Evolutionary conservation across 2,888 invertebrate genomes (phyloP), one percentile per base, ranked within the genome.

Genomic region (Pelosia muscerda): DNA sequence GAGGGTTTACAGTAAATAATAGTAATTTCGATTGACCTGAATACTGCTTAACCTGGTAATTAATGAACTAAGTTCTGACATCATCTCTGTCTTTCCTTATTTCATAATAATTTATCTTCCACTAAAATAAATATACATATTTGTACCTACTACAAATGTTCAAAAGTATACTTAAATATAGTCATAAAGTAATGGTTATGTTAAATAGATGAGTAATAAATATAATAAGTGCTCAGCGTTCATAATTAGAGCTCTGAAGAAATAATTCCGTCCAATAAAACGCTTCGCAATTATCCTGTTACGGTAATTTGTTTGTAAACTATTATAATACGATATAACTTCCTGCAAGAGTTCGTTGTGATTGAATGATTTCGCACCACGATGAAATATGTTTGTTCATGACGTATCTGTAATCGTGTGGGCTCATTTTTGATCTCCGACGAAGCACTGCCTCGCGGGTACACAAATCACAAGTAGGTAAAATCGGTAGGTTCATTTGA

Each of bases 281-380:
- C 38, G 23, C 23, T 22, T 55, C 34, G 19, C 63, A 63, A 63
- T 38, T 63, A 63, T 55, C 55, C 62, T 28, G 38, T 49, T 61
- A 49, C 26, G 3, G 19, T n/a, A 9, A 26, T 38, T 38, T 23
- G 38, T 23, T 25, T 59, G 15, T 38, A 38, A 15, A 38, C 38
- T 23, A 23, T 59, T 1, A 9, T 15, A 25, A 38, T 59, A 38
- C 11, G 8, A 59, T 22, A 34, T 38, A 3, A 59, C 59, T 59
- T 15, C 59, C 23, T 38, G 19, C 38, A 59, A 58, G 15, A 34
- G 23, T 22, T 34, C 15, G 34, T 59, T 59, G 19, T 0, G 15
- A 34, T 31, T 15, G 15, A 59, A 19, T 11, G 5, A 22, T 8
- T 34, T 38, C 38, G 34, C 19, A 38, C 38, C 38, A 23, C 19